A percentile compares a stretch with the other conserved stretches of the same genome.
phyloP scores from a whole-genome alignment of 2,888 invertebrate species.

The Lepas anatifera region DNA sequence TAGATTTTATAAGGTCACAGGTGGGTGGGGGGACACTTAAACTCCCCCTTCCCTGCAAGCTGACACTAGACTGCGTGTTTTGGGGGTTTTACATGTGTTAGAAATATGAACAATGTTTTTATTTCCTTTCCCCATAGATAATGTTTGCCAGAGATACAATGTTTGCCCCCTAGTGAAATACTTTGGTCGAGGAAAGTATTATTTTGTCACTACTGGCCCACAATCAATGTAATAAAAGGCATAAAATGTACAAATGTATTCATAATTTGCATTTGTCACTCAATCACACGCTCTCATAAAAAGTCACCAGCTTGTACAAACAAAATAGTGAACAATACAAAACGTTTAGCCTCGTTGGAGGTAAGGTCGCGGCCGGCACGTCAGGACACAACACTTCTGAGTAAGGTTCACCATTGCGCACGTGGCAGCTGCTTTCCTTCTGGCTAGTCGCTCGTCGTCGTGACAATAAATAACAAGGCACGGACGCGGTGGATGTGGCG shows the following conservation, averaged over 20 bases:
- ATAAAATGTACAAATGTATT: conserved; percentile 7
- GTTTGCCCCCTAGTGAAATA: too few relatives aligned
- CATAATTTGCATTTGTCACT: conserved; percentile 1
- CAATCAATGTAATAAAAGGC: too few relatives aligned
- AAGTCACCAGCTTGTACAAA: conserved; percentile 4
- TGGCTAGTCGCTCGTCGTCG: neutral
- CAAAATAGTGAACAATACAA: conserved; percentile 11
- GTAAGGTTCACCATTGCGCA: conserved; percentile 3
- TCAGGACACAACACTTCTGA: neutral
- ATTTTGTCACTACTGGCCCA: too few relatives aligned
- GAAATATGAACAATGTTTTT: too few relatives aligned
- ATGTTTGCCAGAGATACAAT: too few relatives aligned
- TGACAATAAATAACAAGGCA: neutral
- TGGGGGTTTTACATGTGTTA: too few relatives aligned
- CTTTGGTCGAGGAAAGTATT: too few relatives aligned
- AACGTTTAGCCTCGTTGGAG: conserved; percentile 7
- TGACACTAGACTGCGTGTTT: too few relatives aligned
- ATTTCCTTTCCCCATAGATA: too few relatives aligned
- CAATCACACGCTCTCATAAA: neutral
- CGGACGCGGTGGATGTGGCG: neutral
- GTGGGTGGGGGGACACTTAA: too few relatives aligned
- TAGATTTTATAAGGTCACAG: too few relatives aligned
- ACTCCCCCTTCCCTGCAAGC: too few relatives aligned
- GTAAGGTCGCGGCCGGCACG: neutral
- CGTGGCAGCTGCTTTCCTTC: neutral